Evolutionary conservation across 2,797 vertebrate species (phyloP), one percentile per base, ranked within the genome.

Genomic region (Peromyscus aztecus): DNA sequence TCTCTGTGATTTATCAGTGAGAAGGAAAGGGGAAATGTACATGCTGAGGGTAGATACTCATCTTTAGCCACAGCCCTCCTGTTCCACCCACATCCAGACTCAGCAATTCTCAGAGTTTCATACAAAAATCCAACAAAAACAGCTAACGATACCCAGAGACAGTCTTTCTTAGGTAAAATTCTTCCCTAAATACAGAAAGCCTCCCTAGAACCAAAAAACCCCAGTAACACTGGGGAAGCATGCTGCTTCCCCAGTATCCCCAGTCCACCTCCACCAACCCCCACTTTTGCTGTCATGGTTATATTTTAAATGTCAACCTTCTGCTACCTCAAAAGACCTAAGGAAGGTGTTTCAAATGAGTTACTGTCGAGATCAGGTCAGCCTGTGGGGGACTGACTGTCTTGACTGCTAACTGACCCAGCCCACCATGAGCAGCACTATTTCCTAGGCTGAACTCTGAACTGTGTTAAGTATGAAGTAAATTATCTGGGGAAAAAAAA

Each of bases 1-100:
- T 98, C 99, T 99, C 99, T 99, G 98, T 27, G 89, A 97, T 61
- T 88, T 85, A 96, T 63, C 96, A 96, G 96, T 94, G 80, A 86
- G 94, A 84, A 96, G 13, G 97, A 97, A 96, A 75, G 96, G 73
- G 40, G 85, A 88, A 82, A 93, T 0, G 14, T 1, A 75, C 69
- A 10, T 2, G 31, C 24, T 29, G 43, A 52, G 49, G 34, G 55
- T 46, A 84, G 40, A 61, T 0, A 23, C 19, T 19, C 24, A 6
- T 27, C 46, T 34, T 52, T 29, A 43, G 12, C 83, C 49, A 52
- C 55, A 27, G n/a, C 75, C 61, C 59, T 13, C 37, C 12, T 59
- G 9, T 49, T 57, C 67, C 59, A 4, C 81, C 81, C 21, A 34
- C 7, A 40, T 11, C 31, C 29, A 59, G 16, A 34, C 61, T 63